Percentiles rank a stretch among this genome's conserved stretches.
These are phyloP conservation scores for Bellardia pandia DNA, from an alignment of 2,888 invertebrate species.

Conservation along the genomic window DNA sequence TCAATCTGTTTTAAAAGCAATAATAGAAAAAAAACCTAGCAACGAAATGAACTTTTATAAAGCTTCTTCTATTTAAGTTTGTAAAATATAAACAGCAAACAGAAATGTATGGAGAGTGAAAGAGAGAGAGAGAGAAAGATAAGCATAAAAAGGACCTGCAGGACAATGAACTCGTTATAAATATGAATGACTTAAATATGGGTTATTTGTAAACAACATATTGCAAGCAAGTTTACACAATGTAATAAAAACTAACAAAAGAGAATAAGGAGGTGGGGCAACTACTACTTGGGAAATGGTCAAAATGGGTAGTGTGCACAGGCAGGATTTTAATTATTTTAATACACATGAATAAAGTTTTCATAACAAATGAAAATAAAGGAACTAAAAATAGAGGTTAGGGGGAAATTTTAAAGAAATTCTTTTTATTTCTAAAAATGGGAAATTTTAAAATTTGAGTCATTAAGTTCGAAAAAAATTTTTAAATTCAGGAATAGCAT, in stretches of 20 bases:
- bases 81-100: slow-evolving; percentile 10
- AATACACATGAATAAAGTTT: too few species aligned
- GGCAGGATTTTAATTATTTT: not conserved
- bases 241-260: not conserved
- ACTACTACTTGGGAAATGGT: slow-evolving; percentile 12
- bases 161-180: slow-evolving; percentile 71
- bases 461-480: too few species aligned
- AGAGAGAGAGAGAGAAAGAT: slow-evolving; percentile 5
- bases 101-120: not conserved
- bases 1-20: slow-evolving; percentile 34
- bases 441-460: too few species aligned
- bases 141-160: slow-evolving; percentile 31
- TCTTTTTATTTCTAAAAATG: too few species aligned
- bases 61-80: slow-evolving; percentile 2
- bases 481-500: too few species aligned
- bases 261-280: slow-evolving; percentile 10
- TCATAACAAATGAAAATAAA: too few species aligned
- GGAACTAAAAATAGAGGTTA: too few species aligned
- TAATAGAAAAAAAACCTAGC: not conserved
- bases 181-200: slow-evolving; percentile 62
- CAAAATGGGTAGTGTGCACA: not conserved
- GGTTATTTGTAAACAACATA: slow-evolving; percentile 56
- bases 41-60: slow-evolving; percentile 31
- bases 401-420: too few species aligned
- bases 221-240: not conserved